Evolutionary conservation across 2,113 vertebrate genomes (phyloP).

Genomic region (Mellivora capensis): DNA sequence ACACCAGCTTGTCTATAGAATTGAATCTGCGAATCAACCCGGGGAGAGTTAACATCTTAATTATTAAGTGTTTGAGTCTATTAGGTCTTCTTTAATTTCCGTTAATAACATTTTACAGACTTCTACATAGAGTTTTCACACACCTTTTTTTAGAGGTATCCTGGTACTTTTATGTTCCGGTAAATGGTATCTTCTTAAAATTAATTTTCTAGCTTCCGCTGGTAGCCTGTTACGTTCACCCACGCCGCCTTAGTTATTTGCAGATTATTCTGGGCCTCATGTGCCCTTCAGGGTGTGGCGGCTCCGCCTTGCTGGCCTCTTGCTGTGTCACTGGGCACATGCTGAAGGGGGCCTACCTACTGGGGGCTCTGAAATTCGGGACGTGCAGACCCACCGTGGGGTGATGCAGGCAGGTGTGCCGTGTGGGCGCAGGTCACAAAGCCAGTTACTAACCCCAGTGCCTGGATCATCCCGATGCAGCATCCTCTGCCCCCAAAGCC

Average conservation of each 20-base stretch:
- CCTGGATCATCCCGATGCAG: accelerated
- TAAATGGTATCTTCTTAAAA: background rate
- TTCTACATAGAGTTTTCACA: background rate
- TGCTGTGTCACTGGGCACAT: background rate
- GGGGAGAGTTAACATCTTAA: background rate
- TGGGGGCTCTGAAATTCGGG: background rate
- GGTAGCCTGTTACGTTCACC: background rate
- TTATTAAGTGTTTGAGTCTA: background rate
- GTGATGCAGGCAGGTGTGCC: background rate
- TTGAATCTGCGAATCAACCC: background rate
- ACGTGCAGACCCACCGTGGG: background rate
- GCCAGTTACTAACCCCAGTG: accelerated
- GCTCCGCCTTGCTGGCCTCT: background rate
- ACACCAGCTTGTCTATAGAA: background rate
- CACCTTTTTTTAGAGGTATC: background rate
- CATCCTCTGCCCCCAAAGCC: accelerated
- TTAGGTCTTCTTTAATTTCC: background rate
- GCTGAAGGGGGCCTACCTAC: background rate
- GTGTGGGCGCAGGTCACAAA: no score
- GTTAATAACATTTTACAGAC: background rate
- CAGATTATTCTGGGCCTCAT: background rate
- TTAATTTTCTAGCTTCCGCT: background rate
- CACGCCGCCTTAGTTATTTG: background rate
- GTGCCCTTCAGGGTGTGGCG: background rate
- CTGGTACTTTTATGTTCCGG: background rate